These are phyloP conservation scores for Chaetodon auriga DNA, from an alignment of 2,113 vertebrate genomes.

Conservation along the genomic window DNA sequence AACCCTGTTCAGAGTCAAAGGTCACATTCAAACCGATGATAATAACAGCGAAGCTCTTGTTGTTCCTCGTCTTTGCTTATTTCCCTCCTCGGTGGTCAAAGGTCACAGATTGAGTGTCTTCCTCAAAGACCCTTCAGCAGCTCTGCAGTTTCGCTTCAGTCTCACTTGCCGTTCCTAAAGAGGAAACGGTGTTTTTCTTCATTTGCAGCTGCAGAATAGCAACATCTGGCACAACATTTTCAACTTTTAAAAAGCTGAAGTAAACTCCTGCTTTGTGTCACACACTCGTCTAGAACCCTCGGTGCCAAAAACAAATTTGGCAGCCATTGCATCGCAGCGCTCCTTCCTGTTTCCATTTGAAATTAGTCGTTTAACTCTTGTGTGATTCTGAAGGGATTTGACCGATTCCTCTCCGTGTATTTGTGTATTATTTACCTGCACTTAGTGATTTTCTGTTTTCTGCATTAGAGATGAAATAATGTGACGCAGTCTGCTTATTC, in stretches of 20 bases:
- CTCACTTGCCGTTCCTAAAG: background rate
- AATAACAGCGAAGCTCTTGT: background rate
- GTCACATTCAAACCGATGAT: background rate
- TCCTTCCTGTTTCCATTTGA: background rate
- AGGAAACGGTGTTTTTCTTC: background rate
- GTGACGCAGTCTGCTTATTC: background rate
- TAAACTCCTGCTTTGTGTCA: background rate
- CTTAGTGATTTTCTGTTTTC: constrained; percentile 3
- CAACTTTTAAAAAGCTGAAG: background rate
- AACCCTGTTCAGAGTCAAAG: background rate
- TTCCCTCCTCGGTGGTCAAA: background rate
- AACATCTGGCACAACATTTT: constrained; percentile 26
- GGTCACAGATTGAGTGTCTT: background rate
- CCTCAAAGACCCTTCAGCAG: background rate
- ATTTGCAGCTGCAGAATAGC: constrained; percentile 2
- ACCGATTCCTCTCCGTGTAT: background rate
- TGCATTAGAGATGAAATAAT: background rate
- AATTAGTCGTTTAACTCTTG: background rate
- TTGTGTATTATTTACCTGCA: background rate
- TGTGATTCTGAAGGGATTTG: background rate
- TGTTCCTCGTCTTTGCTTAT: background rate
- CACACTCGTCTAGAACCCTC: background rate
- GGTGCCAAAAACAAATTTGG: background rate
- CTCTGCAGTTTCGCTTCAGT: background rate
- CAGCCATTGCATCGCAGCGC: background rate